phyloP scores from a whole-genome alignment of 64 coral and sea anemone genomes.

The Orbicella faveolata region DNA sequence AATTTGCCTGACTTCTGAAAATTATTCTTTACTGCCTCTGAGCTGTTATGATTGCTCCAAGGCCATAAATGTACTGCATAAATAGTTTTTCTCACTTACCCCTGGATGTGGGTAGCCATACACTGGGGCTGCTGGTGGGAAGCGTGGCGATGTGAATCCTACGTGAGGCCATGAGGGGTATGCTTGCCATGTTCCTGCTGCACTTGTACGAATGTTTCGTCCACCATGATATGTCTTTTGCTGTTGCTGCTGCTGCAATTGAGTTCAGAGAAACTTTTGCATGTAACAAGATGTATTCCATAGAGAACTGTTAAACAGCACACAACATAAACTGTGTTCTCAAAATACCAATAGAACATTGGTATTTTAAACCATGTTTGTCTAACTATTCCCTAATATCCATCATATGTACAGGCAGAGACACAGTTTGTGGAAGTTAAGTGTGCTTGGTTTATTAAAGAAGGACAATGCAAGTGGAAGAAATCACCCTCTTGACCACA shows the following conservation, averaged over 20 bases:
- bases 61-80: not conserved
- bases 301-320: not conserved
- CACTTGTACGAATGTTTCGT: constrained; percentile 32
- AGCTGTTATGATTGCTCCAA: too few species aligned
- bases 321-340: not conserved
- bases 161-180: constrained; percentile 61
- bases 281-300: not conserved
- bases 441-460: too few species aligned
- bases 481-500: too few species aligned
- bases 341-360: not conserved
- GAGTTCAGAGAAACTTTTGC: not conserved
- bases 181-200: constrained; percentile 63
- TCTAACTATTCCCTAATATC: too few species aligned
- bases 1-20: too few species aligned
- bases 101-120: constrained; percentile 41
- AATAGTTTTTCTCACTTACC: constrained; percentile 12
- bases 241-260: constrained; percentile 35
- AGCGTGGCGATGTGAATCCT: constrained; percentile 65
- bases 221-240: constrained; percentile 26
- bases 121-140: constrained; percentile 50
- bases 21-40: too few species aligned
- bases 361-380: too few species aligned
- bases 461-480: too few species aligned
- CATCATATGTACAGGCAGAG: too few species aligned
- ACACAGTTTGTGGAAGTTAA: too few species aligned